Evolutionary conservation across 1,140 invertebrate species (phyloP).

Genomic region (Diachasma alloeum): DNA sequence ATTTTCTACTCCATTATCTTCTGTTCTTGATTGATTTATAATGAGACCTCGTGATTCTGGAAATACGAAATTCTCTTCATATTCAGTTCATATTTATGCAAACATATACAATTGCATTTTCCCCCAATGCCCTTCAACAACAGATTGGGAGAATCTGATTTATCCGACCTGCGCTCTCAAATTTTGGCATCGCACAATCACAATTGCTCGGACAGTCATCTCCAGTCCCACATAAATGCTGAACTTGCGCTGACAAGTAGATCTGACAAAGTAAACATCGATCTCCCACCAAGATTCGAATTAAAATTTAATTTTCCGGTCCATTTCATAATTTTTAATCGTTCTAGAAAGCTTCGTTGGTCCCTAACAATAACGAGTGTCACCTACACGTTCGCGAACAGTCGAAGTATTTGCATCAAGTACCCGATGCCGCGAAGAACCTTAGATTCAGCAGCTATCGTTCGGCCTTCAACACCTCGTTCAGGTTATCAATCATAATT

Average conservation of each 20-base stretch:
- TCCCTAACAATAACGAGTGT: not conserved
- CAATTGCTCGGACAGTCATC: conserved; percentile 47
- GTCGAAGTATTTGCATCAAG: not conserved
- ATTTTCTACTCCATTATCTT: too few species aligned
- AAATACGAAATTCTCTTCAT: not conserved
- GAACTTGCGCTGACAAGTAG: conserved; percentile 41
- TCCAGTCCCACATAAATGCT: conserved; percentile 56
- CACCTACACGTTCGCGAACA: not conserved
- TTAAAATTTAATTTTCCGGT: too few species aligned
- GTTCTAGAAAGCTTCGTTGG: not conserved
- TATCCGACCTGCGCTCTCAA: conserved; percentile 40
- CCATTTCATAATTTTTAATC: not conserved
- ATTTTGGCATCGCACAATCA: conserved; percentile 52
- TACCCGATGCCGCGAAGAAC: conserved; percentile 15
- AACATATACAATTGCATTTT: not conserved
- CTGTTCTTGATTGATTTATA: too few species aligned
- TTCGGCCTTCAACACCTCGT: conserved; percentile 29
- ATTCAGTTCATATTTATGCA: too few species aligned
- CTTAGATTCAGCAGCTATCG: conserved; percentile 33
- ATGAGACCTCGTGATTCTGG: too few species aligned
- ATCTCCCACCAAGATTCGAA: too few species aligned
- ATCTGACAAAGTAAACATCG: conserved; percentile 34
- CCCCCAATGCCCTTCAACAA: not conserved
- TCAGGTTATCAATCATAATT: conserved; percentile 29
- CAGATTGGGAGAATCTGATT: conserved; percentile 9